A percentile compares a stretch with the other conserved stretches of the same genome.
Conservation (phyloP, 2,888 invertebrate species). For the Lasius fuliginosus region DNA sequence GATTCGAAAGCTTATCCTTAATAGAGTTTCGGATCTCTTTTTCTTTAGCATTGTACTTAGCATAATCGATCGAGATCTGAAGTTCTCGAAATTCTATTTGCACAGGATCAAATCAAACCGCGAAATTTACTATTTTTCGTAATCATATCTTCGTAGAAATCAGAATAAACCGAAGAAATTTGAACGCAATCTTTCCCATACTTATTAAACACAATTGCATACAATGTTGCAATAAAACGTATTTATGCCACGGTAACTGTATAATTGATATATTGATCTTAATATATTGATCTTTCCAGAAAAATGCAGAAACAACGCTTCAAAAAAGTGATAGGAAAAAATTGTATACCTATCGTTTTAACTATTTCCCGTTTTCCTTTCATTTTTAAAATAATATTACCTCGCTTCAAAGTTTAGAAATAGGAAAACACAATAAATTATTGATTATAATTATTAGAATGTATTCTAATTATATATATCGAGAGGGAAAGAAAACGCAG, state of each 20-base stretch:
- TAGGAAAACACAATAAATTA: not conserved
- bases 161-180: not conserved
- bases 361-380: not conserved
- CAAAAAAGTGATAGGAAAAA: not conserved
- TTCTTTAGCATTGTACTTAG: conserved; percentile 17
- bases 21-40: conserved; percentile 8
- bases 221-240: not conserved
- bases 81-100: conserved; percentile 2
- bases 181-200: not conserved
- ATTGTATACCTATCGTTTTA: not conserved
- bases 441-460: not conserved
- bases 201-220: not conserved
- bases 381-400: not conserved
- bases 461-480: conserved; percentile 2
- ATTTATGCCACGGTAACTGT: not conserved
- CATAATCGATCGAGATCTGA: conserved; percentile 26
- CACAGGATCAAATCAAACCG: not conserved
- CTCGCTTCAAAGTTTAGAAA: not conserved
- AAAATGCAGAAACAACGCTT: not conserved
- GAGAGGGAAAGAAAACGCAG: not conserved
- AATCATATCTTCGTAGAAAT: not conserved
- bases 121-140: not conserved
- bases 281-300: not conserved
- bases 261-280: not conserved
- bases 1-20: conserved; percentile 36